phyloP scores from a whole-genome alignment of 2,797 vertebrate genomes.

The Hapalemur alaotrensis region DNA sequence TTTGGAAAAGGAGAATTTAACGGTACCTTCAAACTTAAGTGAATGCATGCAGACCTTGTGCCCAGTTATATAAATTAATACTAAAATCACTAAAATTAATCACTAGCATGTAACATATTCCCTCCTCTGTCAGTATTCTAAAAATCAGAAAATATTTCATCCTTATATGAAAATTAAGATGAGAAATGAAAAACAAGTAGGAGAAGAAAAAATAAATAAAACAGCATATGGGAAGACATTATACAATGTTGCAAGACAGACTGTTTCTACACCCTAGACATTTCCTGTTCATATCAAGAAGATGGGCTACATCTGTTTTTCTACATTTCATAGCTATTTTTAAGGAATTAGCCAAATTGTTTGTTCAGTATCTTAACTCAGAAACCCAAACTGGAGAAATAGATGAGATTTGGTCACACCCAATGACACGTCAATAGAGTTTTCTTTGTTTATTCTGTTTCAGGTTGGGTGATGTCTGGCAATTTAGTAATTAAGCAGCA shows the following conservation, averaged over 20 bases:
- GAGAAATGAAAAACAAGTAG: constrained; percentile 29
- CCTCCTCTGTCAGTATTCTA: background rate
- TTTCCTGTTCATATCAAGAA: constrained; percentile 20
- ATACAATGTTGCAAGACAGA: constrained; percentile 13
- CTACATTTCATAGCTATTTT: background rate
- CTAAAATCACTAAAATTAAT: background rate
- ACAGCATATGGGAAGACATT: constrained; percentile 18
- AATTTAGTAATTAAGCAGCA: constrained; percentile 55
- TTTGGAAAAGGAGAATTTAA: background rate
- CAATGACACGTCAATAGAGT: background rate
- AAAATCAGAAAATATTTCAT: constrained; percentile 6
- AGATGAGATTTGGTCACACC: background rate
- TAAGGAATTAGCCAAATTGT: background rate
- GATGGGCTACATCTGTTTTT: constrained; percentile 2
- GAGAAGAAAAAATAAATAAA: background rate
- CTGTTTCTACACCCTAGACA: background rate
- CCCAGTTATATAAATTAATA: constrained; percentile 1
- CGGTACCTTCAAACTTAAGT: background rate
- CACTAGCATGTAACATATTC: background rate
- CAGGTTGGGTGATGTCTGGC: background rate
- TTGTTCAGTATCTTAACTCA: background rate
- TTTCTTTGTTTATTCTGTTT: constrained; percentile 27
- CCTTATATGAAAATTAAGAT: constrained; percentile 2
- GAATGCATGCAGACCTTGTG: background rate
- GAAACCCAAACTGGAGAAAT: background rate